These are phyloP conservation scores for Mycteria americana DNA, from an alignment of 2,797 vertebrate species.

Conservation along the genomic window DNA sequence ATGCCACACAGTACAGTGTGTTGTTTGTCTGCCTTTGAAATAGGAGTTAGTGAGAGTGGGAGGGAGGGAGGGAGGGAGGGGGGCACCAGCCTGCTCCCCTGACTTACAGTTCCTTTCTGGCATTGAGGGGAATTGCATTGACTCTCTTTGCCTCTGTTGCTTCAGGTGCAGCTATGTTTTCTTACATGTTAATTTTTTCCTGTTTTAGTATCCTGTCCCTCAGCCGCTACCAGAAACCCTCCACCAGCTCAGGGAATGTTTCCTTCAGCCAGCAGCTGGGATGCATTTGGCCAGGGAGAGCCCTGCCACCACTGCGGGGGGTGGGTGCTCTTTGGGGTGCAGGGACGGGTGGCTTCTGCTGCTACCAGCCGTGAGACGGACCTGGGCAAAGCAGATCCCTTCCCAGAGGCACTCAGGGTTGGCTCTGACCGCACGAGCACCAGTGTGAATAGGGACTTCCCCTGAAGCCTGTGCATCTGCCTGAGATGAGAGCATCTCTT, in stretches of 20 bases:
- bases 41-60: conserved; percentile 64
- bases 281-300: background rate
- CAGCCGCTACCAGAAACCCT: conserved; percentile 30
- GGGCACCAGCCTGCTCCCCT: conserved; percentile 61
- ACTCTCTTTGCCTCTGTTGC: conserved; percentile 72
- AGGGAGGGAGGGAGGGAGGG: conserved; percentile 44
- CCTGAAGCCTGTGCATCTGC: background rate
- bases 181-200: conserved; percentile 80
- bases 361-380: background rate
- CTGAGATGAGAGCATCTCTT: background rate
- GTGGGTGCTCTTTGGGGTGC: background rate
- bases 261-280: conserved; percentile 33
- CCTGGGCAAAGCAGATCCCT: background rate
- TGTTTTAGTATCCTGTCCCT: conserved; percentile 74
- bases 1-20: conserved; percentile 75
- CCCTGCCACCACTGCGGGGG: background rate
- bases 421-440: background rate
- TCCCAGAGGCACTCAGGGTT: fast-evolving
- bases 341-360: background rate
- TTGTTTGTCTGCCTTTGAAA: conserved; percentile 81
- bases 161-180: conserved; percentile 82
- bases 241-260: background rate
- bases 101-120: conserved; percentile 71
- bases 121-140: conserved; percentile 51
- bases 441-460: background rate